Percentiles rank a stretch among this genome's conserved stretches.
These are phyloP conservation scores for Odocoileus virginianus DNA, from an alignment of 2,113 vertebrate species.

Conservation along the genomic window DNA sequence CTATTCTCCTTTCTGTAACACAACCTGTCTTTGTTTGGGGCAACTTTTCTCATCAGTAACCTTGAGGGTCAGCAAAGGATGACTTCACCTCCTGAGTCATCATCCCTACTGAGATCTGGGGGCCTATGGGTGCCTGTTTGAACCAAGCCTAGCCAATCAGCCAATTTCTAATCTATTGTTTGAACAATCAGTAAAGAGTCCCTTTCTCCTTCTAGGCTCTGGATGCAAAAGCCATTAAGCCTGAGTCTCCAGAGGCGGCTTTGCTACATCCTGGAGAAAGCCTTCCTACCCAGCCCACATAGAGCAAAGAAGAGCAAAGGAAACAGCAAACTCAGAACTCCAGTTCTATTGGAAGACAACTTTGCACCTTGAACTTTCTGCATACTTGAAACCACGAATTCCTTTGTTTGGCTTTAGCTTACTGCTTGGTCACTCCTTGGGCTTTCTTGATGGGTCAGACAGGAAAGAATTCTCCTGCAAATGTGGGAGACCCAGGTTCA, in stretches of 20 bases:
- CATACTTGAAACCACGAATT: background rate
- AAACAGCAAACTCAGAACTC: background rate
- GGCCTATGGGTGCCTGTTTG: rapidly evolving
- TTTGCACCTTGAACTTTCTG: background rate
- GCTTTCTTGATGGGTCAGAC: background rate
- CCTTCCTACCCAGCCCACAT: background rate
- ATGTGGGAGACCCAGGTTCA: background rate
- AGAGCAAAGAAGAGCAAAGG: background rate
- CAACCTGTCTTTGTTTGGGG: background rate
- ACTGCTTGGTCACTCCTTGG: background rate
- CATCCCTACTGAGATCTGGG: background rate
- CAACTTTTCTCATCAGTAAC: background rate
- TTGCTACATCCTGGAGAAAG: background rate
- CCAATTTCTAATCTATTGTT: background rate
- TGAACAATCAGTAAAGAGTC: background rate
- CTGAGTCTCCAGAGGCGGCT: background rate
- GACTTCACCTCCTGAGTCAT: background rate
- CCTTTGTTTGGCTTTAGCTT: background rate
- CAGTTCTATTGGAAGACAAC: background rate
- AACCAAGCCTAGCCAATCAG: background rate
- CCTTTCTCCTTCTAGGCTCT: background rate
- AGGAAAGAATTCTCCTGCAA: background rate
- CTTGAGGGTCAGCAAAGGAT: background rate
- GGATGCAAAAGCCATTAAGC: background rate
- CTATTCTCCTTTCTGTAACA: background rate